These are phyloP conservation scores for Cetoscarus ocellatus DNA, from an alignment of 2,797 vertebrate species.

Conservation along the genomic window DNA sequence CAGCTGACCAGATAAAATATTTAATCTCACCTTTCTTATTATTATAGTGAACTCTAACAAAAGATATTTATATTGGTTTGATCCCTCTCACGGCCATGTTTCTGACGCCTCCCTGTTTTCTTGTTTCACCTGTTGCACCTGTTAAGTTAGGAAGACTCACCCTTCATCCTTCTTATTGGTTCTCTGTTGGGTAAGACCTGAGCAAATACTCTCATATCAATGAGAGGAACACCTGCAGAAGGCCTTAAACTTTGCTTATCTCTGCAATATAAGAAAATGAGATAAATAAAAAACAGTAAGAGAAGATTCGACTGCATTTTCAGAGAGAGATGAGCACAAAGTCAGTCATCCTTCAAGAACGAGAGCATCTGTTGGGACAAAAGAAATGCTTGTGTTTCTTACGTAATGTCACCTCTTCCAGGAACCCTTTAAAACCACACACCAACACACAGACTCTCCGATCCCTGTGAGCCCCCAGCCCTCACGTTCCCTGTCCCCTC, in stretches of 20 bases:
- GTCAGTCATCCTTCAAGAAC: no score
- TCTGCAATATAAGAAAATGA: no score
- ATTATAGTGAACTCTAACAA: no score
- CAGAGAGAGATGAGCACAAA: no score
- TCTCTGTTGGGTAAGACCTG: slow-evolving; percentile 1
- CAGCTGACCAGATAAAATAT: no score
- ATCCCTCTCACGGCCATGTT: not conserved
- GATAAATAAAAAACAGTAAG: no score
- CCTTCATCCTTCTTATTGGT: slow-evolving; percentile 5
- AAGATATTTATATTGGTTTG: slow-evolving; percentile 1
- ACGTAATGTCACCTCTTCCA: not conserved
- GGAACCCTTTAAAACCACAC: not conserved
- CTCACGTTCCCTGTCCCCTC: slow-evolving; percentile 29
- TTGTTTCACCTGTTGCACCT: slow-evolving; percentile 36
- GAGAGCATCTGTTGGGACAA: not conserved
- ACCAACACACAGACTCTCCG: no score
- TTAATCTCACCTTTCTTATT: no score
- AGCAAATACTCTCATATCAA: slow-evolving; percentile 17
- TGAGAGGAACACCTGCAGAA: not conserved
- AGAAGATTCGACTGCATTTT: no score
- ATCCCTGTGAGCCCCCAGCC: slow-evolving; percentile 17
- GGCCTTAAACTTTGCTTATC: not conserved
- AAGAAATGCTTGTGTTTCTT: slow-evolving; percentile 22
- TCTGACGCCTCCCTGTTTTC: slow-evolving; percentile 1
- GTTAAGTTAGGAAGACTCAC: slow-evolving; percentile 26